Base-by-base conservation (phyloP, 1,140 invertebrate species). In the Xylocopa sonorina region DNA sequence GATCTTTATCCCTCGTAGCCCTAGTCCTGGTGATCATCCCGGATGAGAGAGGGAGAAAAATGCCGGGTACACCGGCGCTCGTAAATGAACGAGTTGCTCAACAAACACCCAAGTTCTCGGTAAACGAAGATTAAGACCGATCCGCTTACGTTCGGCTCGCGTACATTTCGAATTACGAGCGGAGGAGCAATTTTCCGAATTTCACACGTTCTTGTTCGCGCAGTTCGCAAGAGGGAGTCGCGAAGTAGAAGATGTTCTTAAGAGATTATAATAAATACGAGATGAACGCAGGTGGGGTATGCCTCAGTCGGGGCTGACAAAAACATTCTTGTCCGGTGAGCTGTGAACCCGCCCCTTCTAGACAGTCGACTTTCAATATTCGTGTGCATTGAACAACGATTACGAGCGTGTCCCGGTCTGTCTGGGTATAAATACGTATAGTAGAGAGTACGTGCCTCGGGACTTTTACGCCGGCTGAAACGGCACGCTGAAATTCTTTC, bases 261-360 rank as follows among this genome's bases (percentile, higher is more conserved):
- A 50, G n/a, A 38, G 64, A 55, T 29, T n/a, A 53, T 64, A 66
- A 78, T 46, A 41, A 80, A 84, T 38, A 82, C 46, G 18, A 80
- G 72, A 84, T 69, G 60, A 75, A 87, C 80, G 77, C 80, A 27
- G 69, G 68, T n/a, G 74, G 73, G 38, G 41, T 64, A 60, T 51
- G 51, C 63, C 57, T 85, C 58, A 51, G 32, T 41, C 69, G 50
- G 53, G 29, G 34, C 34, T 53, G 74, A 89, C 87, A 88, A 89
- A 87, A 89, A 85, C 87, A 89, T 89, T 89, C 85, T 80, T 89
- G 80, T 21, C 46, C 41, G 79, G 57, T 87, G 88, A 88, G 85
- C 71, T 86, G 83, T 79, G 80, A 74, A 84, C 29, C 41, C 74
- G 62, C 64, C 32, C 67, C 57, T 57, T 68, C 68, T 41, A 67